phyloP scores from a whole-genome alignment of 1,140 invertebrate species.

The Macrocentrus cingulum region DNA sequence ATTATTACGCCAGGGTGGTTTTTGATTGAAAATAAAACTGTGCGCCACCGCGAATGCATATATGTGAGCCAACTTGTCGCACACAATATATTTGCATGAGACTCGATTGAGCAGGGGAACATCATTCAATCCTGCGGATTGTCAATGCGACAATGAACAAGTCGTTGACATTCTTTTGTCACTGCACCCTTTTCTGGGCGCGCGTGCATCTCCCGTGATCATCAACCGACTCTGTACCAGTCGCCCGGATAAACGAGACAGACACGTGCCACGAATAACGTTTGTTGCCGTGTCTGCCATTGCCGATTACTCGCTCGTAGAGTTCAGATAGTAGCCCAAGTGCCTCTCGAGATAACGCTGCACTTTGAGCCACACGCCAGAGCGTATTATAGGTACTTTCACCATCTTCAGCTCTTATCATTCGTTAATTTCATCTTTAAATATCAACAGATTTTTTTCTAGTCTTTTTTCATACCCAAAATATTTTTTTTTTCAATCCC shows the following conservation, averaged over 20 bases:
- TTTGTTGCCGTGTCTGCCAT: constrained; percentile 7
- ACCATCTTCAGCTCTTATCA: neutral
- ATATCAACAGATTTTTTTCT: too few relatives aligned
- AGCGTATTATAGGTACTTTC: too few relatives aligned
- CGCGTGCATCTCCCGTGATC: neutral
- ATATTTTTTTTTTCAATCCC: too few relatives aligned
- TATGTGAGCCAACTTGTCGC: neutral
- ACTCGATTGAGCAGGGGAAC: neutral
- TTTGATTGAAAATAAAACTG: constrained; percentile 19
- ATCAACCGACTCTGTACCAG: neutral
- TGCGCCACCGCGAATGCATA: neutral
- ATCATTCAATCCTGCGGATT: neutral
- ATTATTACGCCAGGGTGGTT: constrained; percentile 5
- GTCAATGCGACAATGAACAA: constrained; percentile 10
- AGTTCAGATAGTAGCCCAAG: neutral
- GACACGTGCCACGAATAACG: constrained; percentile 7
- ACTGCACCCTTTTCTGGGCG: constrained; percentile 6
- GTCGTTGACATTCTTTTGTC: constrained; percentile 21
- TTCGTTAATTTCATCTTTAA: constrained; percentile 4
- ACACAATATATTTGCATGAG: neutral
- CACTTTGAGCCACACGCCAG: neutral
- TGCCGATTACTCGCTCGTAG: constrained; percentile 10
- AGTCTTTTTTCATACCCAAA: too few relatives aligned
- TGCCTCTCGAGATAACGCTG: constrained; percentile 6
- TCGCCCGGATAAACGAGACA: neutral